Conservation (phyloP, 2,113 vertebrate species). For the Noctilio leporinus region DNA sequence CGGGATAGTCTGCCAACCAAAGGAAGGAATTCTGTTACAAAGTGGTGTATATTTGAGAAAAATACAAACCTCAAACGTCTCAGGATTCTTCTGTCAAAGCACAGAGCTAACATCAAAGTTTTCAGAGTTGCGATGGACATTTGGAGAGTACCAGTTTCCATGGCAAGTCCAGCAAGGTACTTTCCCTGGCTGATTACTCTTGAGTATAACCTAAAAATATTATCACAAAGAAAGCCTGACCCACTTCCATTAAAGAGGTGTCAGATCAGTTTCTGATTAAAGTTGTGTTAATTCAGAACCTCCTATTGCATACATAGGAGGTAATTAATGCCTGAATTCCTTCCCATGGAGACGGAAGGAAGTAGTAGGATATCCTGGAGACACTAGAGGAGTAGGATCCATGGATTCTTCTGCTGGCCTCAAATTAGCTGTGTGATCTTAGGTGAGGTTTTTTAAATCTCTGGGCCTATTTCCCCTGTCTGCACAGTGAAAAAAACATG, state of each 20-base stretch:
- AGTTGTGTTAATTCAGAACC: background rate
- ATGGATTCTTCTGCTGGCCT: background rate
- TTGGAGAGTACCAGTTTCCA: background rate
- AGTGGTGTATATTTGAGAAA: background rate
- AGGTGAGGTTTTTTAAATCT: background rate
- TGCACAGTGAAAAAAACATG: background rate
- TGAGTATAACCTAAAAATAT: background rate
- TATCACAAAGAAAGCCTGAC: background rate
- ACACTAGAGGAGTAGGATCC: background rate
- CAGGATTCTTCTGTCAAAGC: background rate
- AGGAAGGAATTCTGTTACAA: background rate
- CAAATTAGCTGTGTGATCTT: background rate
- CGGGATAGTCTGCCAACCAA: background rate
- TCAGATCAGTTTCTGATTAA: background rate
- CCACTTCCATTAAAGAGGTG: background rate
- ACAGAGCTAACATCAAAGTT: background rate
- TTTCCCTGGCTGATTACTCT: background rate
- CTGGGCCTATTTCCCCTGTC: background rate
- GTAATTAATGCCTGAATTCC: background rate
- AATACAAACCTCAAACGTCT: background rate
- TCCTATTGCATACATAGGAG: background rate
- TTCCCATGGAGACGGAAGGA: background rate
- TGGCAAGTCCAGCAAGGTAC: background rate
- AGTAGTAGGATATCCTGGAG: background rate
- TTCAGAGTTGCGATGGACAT: background rate